Conservation (phyloP, 2,797 vertebrate genomes). For the Enteromius unitaeniatus region DNA sequence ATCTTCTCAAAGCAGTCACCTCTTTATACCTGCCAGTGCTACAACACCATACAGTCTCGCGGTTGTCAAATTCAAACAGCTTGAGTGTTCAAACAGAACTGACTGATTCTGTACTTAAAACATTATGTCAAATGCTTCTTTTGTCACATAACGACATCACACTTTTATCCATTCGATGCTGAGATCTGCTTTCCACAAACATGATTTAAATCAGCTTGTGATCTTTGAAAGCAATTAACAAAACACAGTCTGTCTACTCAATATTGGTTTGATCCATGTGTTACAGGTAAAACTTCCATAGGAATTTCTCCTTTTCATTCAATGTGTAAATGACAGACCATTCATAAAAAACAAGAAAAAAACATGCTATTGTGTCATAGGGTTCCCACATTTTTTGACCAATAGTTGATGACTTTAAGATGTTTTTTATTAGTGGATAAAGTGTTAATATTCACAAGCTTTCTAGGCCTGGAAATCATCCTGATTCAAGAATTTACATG, state of each 20-base stretch:
- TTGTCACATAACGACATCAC: neutral
- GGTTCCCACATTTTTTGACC: neutral
- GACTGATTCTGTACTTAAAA: constrained; percentile 29
- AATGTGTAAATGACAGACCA: neutral
- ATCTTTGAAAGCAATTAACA: neutral
- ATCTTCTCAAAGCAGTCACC: constrained; percentile 33
- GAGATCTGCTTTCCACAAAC: neutral
- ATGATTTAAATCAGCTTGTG: neutral
- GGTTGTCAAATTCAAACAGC: constrained; percentile 26
- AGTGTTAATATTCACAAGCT: neutral
- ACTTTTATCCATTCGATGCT: neutral
- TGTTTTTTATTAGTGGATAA: neutral
- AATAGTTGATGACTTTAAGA: neutral
- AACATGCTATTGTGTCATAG: neutral
- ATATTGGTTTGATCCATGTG: neutral
- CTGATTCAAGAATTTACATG: neutral
- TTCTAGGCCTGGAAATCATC: neutral
- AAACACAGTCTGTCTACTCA: neutral
- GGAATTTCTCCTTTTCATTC: neutral
- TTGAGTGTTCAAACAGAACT: constrained; percentile 24
- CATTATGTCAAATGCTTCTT: constrained; percentile 10
- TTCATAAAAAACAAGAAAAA: neutral
- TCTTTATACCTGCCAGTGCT: constrained; percentile 17
- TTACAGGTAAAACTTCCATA: neutral
- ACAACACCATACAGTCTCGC: neutral